Conservation (phyloP, 2,888 invertebrate genomes). For the Oligia strigilis region DNA sequence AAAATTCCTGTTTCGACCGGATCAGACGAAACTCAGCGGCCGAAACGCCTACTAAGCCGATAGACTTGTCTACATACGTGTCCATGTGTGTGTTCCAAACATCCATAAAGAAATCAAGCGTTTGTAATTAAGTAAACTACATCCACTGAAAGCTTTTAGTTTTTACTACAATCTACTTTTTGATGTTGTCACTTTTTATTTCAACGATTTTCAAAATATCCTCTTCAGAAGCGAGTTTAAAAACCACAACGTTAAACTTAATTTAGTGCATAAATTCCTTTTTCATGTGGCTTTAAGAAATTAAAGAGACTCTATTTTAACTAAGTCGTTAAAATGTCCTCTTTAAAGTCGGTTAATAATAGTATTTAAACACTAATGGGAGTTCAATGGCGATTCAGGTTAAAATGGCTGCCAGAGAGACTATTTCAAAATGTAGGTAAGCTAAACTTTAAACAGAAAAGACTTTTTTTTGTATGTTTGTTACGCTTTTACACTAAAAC, state of each 20-base stretch:
- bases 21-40: too few species aligned
- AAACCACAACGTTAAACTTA: slow-evolving; percentile 55
- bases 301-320: slow-evolving; percentile 55
- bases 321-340: slow-evolving; percentile 51
- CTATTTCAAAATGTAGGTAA: slow-evolving; percentile 26
- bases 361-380: slow-evolving; percentile 50
- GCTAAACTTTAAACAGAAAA: background rate
- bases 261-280: slow-evolving; percentile 49
- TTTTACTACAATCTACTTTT: slow-evolving; percentile 65
- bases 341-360: slow-evolving; percentile 54
- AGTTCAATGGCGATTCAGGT: slow-evolving; percentile 34
- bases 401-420: slow-evolving; percentile 27
- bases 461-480: background rate
- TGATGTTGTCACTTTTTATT: slow-evolving; percentile 66
- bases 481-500: background rate
- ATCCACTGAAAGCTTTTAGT: slow-evolving; percentile 73
- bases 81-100: slow-evolving; percentile 56
- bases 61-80: slow-evolving; percentile 7
- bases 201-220: slow-evolving; percentile 58
- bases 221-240: slow-evolving; percentile 41
- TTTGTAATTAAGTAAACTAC: slow-evolving; percentile 68
- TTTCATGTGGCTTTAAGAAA: slow-evolving; percentile 55
- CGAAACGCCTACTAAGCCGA: too few species aligned
- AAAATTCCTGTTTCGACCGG: too few species aligned
- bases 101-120: slow-evolving; percentile 68